Evolutionary conservation across 2,888 invertebrate genomes (phyloP), one percentile per base, ranked within the genome.

Genomic region (Phania funesta): DNA sequence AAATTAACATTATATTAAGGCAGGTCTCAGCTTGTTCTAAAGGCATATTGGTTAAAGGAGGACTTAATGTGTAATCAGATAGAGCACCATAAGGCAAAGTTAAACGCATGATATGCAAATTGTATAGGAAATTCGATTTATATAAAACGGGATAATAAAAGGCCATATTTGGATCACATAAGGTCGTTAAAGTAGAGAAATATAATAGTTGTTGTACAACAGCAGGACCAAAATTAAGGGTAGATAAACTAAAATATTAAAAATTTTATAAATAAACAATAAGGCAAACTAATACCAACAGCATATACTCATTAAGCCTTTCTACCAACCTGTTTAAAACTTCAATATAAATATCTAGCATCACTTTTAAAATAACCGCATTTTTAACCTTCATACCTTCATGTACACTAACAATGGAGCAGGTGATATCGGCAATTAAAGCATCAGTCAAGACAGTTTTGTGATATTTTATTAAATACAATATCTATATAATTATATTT

Each of bases 101-200:
- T 26, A 90, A 74, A 2, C 89, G 89, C 24, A 86, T 84, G 54
- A 87, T 75, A 38, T 90, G 89, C 44, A 90, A 71, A 50, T 85
- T 86, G 64, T 86, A 89, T 0, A 90, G 32, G 26, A 85, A 86
- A 56, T 85, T 85, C 70, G 86, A 87, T 68, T 87, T 87, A 2
- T 86, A 85, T 16, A 89, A 86, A 9, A 89, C 86, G 0, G 88
- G 86, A 75, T 87, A 87, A 24, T 84, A 84, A 22, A 73, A 81
- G 22, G 88, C 87, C 0, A 86, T 71, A 26, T 86, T 85, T 16
- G 83, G 58, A 64, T 83, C 70, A 52, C 73, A 60, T 48, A 85
- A 68, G 26, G 80, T 70, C 18, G 85, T 83, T 78, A 86, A 84
- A n/a, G 84, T 83, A 22, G 86, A 84, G 62, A 86, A 87, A 78